Evolutionary conservation across 2,797 vertebrate genomes (phyloP), one percentile per base, ranked within the genome.

Genomic region (Hylomyscus alleni): DNA sequence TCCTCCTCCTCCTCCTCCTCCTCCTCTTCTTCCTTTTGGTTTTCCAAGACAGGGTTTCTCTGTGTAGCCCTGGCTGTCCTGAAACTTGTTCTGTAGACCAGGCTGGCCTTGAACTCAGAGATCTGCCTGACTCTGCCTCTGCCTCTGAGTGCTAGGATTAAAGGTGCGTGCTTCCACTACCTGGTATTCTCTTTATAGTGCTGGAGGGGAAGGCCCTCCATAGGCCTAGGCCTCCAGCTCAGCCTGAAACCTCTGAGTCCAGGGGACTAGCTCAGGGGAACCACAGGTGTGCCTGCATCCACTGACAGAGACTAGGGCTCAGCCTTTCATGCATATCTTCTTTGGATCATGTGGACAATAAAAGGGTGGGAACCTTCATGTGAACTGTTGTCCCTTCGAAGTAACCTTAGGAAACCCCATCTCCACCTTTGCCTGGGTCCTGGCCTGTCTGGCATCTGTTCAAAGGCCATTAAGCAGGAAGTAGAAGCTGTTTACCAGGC

Each of bases 381-480:
- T 47, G 24, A 77, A 58, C 54, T n/a, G 40, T 8, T 40, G 24
- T 78, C 26, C 29, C 62, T 82, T 13, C 65, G 75, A 44, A 44
- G 65, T 77, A 50, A 87, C 60, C 75, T 92, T 73, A 65, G 69
- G 85, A 92, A 84, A 40, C 4, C 6, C 56, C 50, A 26, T 47
- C 24, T 93, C 87, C 67, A 24, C 75, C 88, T 94, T 93, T 67
- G 62, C 76, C 81, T 29, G 37, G 26, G 93, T 77, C 81, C 40
- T 75, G 50, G 44, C 60, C 92, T 94, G 62, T 83, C 83, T 65
- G 83, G 84, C 50, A 34, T 89, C 60, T 11, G 58, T 44, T 95
- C 90, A 65, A 95, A 93, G 69, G 37, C 91, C 67, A 54, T 50
- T 62, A 76, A 96, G 90, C 93, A 97, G 96, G 96, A 97, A 96